These are phyloP conservation scores for Prochilodus magdalenae DNA, from an alignment of 2,113 vertebrate species.

Conservation along the genomic window DNA sequence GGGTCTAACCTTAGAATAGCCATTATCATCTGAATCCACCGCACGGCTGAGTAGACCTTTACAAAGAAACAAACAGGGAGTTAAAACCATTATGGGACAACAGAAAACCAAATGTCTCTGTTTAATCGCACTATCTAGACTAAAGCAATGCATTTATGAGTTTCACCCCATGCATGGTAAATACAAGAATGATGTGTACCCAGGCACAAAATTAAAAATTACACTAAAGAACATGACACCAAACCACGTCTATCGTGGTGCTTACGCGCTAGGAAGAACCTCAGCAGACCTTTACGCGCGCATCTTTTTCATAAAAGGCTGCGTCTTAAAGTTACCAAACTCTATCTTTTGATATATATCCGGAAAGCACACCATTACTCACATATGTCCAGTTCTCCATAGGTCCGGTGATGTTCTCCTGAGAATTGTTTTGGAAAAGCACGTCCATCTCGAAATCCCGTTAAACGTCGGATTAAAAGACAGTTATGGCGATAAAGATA, in stretches of 20 bases:
- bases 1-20: conserved; percentile 71
- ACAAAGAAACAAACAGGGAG: background rate
- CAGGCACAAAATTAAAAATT: background rate
- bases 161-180: background rate
- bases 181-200: background rate
- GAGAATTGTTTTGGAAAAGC: conserved; percentile 26
- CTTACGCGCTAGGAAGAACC: background rate
- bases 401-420: conserved; percentile 57
- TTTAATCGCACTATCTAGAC: too few species aligned
- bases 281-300: too few species aligned
- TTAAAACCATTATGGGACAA: background rate
- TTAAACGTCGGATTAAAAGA: background rate
- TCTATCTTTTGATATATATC: too few species aligned
- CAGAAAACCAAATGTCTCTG: background rate
- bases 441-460: conserved; percentile 17
- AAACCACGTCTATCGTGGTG: background rate
- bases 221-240: background rate
- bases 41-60: conserved; percentile 65
- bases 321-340: too few species aligned
- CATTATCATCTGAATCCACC: conserved; percentile 73
- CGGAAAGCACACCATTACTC: conserved; percentile 41
- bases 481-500: too few species aligned
- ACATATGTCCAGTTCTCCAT: conserved; percentile 68
- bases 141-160: too few species aligned
- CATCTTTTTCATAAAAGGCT: too few species aligned